Evolutionary conservation across 2,113 vertebrate species (phyloP).

Genomic region (Scophthalmus maximus): DNA sequence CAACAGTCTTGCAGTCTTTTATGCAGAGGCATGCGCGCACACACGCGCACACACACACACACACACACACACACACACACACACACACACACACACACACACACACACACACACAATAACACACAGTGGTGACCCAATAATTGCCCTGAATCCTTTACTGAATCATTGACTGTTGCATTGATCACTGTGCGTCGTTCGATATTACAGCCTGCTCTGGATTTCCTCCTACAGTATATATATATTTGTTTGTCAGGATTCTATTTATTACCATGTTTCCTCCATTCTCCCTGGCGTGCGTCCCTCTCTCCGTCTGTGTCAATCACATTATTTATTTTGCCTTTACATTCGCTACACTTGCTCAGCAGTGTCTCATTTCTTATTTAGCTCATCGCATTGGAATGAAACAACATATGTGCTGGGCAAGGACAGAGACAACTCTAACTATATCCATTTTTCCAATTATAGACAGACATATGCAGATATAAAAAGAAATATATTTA

Average conservation of each 20-base stretch:
- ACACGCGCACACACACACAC: conserved; percentile 6
- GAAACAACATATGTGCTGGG: not conserved
- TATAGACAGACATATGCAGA: too few species aligned
- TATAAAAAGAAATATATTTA: not conserved
- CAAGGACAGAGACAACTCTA: not conserved
- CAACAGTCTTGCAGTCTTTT: not conserved
- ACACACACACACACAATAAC: not conserved
- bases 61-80: not conserved
- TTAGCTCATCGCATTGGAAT: too few species aligned
- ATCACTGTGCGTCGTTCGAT: conserved; percentile 45
- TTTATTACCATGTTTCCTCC: conserved; percentile 42
- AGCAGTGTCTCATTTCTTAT: not conserved
- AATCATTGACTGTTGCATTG: conserved; percentile 53
- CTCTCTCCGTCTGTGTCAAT: conserved; percentile 1
- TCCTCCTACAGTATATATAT: conserved; percentile 19
- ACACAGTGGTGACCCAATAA: conserved; percentile 37
- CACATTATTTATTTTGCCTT: not conserved
- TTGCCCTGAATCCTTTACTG: conserved; percentile 33
- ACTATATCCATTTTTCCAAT: too few species aligned
- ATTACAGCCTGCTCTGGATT: conserved; percentile 21
- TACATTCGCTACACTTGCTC: too few species aligned
- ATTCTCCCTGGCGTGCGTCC: not conserved
- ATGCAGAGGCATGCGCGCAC: not conserved
- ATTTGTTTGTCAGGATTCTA: not conserved
- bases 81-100: not conserved